Base-by-base conservation (phyloP, 2,888 invertebrate species). In the Drosophila buzzatii region DNA sequence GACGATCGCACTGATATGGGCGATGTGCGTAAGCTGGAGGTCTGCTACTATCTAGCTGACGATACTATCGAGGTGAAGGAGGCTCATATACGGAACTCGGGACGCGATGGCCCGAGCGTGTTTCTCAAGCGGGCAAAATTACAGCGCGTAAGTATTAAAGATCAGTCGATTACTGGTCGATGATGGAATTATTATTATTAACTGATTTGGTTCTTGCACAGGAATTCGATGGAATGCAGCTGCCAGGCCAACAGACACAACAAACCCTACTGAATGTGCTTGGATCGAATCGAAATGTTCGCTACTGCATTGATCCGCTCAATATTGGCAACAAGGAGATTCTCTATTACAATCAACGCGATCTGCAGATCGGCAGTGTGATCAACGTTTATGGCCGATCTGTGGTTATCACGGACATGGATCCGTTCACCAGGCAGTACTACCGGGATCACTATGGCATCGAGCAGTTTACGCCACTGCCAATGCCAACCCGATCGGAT, bases 41-140 rank as follows among this genome's bases (percentile, higher is more conserved):
- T 98, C 12, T 96, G 96, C 88, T 98, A 97, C 91, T 98, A 96
- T 92, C 94, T 98, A 51, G 95, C 97, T 0, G 98, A 98, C 89
- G 97, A 97, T 85, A 98, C 98, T 0, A 96, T 98, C 16, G 98
- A 98, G 92, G 96, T 99, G 10, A 96, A 96, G 82, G 98, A 98
- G 93, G 94, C 94, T 23, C 91, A 95, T 56, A 93, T 94, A 2
- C 93, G 95, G 0, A 96, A 96, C 90, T 95, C 96, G 0, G 97
- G 97, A 0, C 94, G 95, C 57, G 96, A 97, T 91, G 94, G 95
- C 1, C 95, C 95, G 2, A 94, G 95, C 0, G 95, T 96, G 91
- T 96, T 98, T 90, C 92, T 98, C 42, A 96, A 95, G 85, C 94
- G 97, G 71, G 95, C 95, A 82, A 96, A 96, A 85, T 92, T 98